phyloP scores from a whole-genome alignment of 2,888 invertebrate genomes.

The Zhengitettix transpicula region DNA sequence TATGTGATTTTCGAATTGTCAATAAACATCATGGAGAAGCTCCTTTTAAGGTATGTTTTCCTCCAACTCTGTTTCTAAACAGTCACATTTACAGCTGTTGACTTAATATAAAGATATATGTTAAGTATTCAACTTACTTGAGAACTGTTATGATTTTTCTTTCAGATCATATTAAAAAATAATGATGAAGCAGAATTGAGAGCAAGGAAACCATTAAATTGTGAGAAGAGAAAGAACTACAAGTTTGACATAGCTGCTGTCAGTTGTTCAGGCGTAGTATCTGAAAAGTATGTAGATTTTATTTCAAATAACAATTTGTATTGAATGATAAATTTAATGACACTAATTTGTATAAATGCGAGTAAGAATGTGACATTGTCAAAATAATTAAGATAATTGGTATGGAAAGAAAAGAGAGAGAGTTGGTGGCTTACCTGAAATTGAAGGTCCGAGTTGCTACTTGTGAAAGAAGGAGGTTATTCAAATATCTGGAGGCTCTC shows the following conservation, averaged over 20 bases:
- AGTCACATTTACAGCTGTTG: not conserved
- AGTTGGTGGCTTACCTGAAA: too few species aligned
- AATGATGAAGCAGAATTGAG: conserved; percentile 64
- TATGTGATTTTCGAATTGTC: conserved; percentile 77
- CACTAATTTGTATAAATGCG: too few species aligned
- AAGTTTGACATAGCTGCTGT: conserved; percentile 91
- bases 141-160: conserved; percentile 5
- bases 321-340: too few species aligned
- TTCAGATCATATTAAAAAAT: conserved; percentile 24
- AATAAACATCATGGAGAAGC: conserved; percentile 88
- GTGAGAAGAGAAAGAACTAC: conserved; percentile 86
- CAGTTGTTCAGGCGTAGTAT: conserved; percentile 74
- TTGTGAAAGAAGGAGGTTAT: too few species aligned
- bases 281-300: conserved; percentile 48
- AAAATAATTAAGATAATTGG: too few species aligned
- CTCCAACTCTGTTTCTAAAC: too few species aligned
- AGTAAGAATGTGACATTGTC: too few species aligned
- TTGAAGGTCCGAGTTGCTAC: too few species aligned
- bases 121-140: not conserved
- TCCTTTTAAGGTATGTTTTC: conserved; percentile 60
- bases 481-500: too few species aligned
- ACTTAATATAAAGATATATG: not conserved
- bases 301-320: not conserved
- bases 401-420: too few species aligned
- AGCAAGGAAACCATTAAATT: conserved; percentile 72